Percentiles rank a stretch among this genome's conserved stretches.
Conservation (phyloP, 2,888 invertebrate genomes). For the Laspeyria flexula region DNA sequence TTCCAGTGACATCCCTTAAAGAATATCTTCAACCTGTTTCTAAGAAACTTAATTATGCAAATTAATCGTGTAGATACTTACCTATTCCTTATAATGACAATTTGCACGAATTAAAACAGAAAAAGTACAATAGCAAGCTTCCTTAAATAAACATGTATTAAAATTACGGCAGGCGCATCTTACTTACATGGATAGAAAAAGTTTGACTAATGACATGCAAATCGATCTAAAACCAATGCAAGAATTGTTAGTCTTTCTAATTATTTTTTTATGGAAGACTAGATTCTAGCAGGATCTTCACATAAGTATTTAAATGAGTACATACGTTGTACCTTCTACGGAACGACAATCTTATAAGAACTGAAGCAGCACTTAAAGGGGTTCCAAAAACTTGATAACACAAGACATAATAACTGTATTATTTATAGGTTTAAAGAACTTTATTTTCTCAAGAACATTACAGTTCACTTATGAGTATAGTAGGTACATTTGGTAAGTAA, state of each 20-base stretch:
- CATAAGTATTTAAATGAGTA: no score
- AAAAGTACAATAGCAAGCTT: not conserved
- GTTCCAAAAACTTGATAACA: no score
- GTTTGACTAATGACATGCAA: not conserved
- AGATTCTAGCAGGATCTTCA: no score
- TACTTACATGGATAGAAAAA: not conserved
- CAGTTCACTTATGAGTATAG: no score
- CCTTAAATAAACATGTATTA: not conserved
- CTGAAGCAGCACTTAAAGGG: no score
- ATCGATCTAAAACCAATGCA: not conserved
- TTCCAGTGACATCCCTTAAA: not conserved
- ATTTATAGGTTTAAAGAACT: no score
- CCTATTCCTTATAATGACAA: no score
- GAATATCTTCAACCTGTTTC: not conserved
- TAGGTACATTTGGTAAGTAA: no score
- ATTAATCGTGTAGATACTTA: not conserved
- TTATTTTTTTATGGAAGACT: not conserved
- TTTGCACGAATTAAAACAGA: not conserved
- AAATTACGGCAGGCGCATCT: not conserved
- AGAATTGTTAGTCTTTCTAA: not conserved
- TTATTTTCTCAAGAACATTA: no score
- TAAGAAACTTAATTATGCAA: not conserved
- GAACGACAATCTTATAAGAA: no score
- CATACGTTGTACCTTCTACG: no score
- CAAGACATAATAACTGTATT: no score